A percentile compares a stretch with the other conserved stretches of the same genome.
These are phyloP conservation scores for Pardosa pseudoannulata DNA, from an alignment of 2,888 invertebrate species.

Conservation along the genomic window DNA sequence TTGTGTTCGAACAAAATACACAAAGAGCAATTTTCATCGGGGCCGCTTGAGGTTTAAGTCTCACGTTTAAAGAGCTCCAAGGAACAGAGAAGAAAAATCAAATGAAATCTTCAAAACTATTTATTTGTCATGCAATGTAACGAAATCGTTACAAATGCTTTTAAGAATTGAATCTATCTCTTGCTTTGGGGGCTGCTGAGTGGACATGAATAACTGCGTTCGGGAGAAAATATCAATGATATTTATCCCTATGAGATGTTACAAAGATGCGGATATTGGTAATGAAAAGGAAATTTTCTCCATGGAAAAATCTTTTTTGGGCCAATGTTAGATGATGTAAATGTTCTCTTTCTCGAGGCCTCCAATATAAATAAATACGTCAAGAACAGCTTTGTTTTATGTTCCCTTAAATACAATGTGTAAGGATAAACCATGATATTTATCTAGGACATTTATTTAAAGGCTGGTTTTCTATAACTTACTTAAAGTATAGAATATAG, in stretches of 20 bases:
- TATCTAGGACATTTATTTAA: too few species aligned
- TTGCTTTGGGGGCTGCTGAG: not conserved
- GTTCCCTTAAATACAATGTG: too few species aligned
- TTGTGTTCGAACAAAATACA: not conserved
- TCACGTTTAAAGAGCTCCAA: not conserved
- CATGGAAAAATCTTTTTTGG: too few species aligned
- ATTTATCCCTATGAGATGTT: not conserved
- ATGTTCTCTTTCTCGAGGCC: too few species aligned
- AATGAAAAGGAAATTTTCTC: not conserved
- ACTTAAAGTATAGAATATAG: too few species aligned
- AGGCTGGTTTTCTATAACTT: too few species aligned
- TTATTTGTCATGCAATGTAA: slow-evolving; percentile 50
- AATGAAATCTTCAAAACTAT: slow-evolving; percentile 30
- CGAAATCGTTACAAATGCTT: slow-evolving; percentile 61
- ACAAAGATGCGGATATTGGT: not conserved
- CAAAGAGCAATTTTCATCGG: slow-evolving; percentile 32
- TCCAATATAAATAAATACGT: too few species aligned
- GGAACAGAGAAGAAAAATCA: not conserved
- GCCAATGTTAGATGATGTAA: too few species aligned
- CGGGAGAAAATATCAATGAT: not conserved
- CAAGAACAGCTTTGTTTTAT: too few species aligned
- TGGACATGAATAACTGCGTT: not conserved
- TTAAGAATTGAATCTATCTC: slow-evolving; percentile 20
- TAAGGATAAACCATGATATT: too few species aligned
- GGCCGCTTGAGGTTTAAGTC: slow-evolving; percentile 47